Percentiles rank a stretch among this genome's conserved stretches.
phyloP scores from a whole-genome alignment of 2,888 invertebrate species.

The Meta bourneti region DNA sequence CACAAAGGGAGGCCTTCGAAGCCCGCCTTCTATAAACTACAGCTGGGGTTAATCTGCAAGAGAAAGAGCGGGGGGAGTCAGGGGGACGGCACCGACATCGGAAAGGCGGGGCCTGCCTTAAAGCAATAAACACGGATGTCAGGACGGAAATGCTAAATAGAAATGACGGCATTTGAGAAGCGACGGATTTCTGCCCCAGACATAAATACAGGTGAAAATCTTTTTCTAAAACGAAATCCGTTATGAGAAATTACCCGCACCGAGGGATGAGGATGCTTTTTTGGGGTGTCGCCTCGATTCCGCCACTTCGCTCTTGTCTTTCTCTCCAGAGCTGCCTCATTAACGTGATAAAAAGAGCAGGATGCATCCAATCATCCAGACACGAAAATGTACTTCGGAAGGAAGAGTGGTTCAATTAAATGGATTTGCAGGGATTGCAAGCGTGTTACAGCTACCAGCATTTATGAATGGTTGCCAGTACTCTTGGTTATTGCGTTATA shows the following conservation, averaged over 20 bases:
- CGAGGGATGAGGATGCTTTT: background rate
- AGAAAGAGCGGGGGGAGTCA: background rate
- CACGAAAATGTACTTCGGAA: background rate
- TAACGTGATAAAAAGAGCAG: background rate
- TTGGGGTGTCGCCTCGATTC: background rate
- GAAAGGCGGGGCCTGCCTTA: slow-evolving; percentile 67
- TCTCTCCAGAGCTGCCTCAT: too few relatives aligned
- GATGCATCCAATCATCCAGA: background rate
- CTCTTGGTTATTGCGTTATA: too few relatives aligned
- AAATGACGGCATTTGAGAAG: slow-evolving; percentile 38
- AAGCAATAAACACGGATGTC: slow-evolving; percentile 73
- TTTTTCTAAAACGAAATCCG: slow-evolving; percentile 2
- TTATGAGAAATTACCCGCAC: slow-evolving; percentile 2
- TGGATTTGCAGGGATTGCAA: too few relatives aligned
- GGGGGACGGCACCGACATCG: slow-evolving; percentile 44
- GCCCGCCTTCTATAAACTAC: slow-evolving; percentile 57
- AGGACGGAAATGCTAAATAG: slow-evolving; percentile 69
- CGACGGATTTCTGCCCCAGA: slow-evolving; percentile 23
- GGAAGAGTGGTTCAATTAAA: background rate
- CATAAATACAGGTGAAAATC: slow-evolving; percentile 40
- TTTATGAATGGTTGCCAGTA: too few relatives aligned
- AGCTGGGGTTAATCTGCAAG: slow-evolving; percentile 70
- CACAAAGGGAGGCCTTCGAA: slow-evolving; percentile 35
- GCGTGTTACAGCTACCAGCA: too few relatives aligned
- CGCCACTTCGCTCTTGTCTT: background rate